These are phyloP conservation scores for Sebastes glaucus DNA, from an alignment of 2,797 vertebrate genomes.

Conservation along the genomic window DNA sequence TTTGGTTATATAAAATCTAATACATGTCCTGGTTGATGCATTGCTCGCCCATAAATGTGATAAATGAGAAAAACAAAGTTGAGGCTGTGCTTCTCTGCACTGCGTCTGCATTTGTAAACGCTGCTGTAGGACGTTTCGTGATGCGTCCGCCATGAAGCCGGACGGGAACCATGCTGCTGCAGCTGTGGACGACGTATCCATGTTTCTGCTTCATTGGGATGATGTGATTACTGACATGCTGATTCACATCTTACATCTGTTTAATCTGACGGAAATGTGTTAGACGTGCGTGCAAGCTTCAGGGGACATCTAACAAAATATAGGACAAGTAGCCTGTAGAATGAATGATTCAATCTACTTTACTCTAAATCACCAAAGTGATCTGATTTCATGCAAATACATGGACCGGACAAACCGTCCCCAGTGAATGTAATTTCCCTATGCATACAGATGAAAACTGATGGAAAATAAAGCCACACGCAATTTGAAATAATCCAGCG, in stretches of 20 bases:
- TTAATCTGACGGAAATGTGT: slow-evolving; percentile 15
- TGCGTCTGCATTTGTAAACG: background rate
- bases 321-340: background rate
- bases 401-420: background rate
- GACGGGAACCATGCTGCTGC: background rate
- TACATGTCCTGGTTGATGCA: background rate
- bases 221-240: slow-evolving; percentile 4
- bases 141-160: background rate
- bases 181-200: background rate
- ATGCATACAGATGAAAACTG: slow-evolving; percentile 11
- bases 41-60: background rate
- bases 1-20: background rate
- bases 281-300: background rate
- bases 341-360: slow-evolving; percentile 13
- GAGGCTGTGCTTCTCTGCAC: background rate
- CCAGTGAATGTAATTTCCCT: background rate
- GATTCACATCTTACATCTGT: background rate
- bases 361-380: background rate
- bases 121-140: background rate
- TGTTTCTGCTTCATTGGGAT: background rate
- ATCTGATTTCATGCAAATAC: slow-evolving; percentile 30
- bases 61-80: background rate
- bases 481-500: slow-evolving; percentile 3
- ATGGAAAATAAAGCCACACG: background rate
- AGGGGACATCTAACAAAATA: background rate